These are phyloP conservation scores for Pelobates cultripes DNA, from an alignment of 2,797 vertebrate species.

Conservation along the genomic window DNA sequence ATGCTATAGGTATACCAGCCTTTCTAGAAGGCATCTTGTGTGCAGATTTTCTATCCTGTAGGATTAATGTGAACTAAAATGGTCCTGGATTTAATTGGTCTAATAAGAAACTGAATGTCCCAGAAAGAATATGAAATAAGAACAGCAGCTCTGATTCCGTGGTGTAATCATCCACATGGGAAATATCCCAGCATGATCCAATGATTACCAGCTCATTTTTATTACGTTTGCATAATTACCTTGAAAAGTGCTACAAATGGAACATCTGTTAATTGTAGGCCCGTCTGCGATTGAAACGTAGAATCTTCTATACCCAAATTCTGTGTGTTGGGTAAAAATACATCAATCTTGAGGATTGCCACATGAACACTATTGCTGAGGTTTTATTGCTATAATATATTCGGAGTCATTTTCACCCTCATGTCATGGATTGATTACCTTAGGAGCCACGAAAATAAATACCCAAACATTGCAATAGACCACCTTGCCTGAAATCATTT, in stretches of 20 bases:
- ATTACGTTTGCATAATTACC: conserved; percentile 15
- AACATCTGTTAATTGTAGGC: conserved; percentile 20
- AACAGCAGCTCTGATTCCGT: background rate
- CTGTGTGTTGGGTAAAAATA: no score
- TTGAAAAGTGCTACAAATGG: conserved; percentile 9
- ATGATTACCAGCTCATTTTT: conserved; percentile 10
- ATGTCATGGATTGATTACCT: no score
- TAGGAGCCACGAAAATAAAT: no score
- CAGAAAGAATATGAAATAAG: background rate
- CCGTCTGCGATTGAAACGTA: background rate
- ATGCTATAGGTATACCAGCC: no score
- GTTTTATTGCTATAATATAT: no score
- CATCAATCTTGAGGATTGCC: no score
- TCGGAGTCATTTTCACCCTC: no score
- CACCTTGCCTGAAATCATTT: no score
- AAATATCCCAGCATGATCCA: conserved; percentile 7
- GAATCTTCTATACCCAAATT: background rate
- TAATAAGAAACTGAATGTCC: background rate
- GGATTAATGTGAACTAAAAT: background rate
- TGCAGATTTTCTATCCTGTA: background rate
- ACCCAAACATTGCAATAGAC: no score
- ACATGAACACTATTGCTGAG: no score
- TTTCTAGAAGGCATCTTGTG: no score
- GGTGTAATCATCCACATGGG: background rate
- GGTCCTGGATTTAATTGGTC: background rate